Evolutionary conservation across 2,113 vertebrate species (phyloP).

Genomic region (Edolisoma coerulescens): DNA sequence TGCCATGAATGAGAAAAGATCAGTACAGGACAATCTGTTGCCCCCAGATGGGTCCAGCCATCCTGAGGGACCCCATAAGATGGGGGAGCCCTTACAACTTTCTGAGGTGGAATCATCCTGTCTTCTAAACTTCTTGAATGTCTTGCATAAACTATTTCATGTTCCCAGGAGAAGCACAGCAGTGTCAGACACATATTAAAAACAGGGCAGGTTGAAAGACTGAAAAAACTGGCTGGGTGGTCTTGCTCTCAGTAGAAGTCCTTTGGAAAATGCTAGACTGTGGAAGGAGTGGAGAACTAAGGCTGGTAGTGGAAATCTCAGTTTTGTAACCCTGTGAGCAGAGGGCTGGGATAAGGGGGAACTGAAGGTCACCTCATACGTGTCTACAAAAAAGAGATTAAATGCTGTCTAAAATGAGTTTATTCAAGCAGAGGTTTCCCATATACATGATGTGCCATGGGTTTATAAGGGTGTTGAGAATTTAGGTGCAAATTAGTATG

Average conservation of each 20-base stretch:
- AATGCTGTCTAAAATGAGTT: background rate
- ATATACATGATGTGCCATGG: rapidly evolving
- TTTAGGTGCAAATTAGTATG: background rate
- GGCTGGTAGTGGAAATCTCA: background rate
- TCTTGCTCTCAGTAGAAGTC: background rate
- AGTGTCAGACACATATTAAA: background rate
- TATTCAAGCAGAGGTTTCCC: background rate
- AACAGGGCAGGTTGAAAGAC: background rate
- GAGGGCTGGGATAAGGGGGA: background rate
- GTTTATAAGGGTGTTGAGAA: background rate
- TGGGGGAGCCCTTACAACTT: background rate
- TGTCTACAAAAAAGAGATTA: background rate
- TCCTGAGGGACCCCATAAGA: background rate
- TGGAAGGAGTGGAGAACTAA: background rate
- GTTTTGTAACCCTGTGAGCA: background rate
- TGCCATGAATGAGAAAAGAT: background rate
- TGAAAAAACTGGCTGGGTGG: background rate
- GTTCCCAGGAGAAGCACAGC: background rate
- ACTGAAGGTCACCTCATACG: background rate
- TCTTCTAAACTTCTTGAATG: background rate
- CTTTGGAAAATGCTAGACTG: background rate
- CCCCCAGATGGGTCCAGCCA: background rate
- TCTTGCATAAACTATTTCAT: background rate
- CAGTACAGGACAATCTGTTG: background rate
- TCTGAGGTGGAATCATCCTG: background rate